Conservation (phyloP, 2,888 invertebrate genomes). For the Morpho deidamia region DNA sequence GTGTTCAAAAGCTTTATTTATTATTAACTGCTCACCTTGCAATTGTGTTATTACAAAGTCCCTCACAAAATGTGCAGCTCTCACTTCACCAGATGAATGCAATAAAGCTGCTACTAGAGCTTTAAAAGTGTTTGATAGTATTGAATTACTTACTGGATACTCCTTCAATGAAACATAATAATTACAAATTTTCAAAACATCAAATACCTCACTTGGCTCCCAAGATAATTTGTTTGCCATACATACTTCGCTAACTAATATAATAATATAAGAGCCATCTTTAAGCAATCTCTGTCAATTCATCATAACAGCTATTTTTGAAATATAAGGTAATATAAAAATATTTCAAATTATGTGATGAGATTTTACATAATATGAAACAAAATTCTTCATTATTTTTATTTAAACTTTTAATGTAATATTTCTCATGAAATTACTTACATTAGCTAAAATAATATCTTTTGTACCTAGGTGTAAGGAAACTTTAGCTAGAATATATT, state of each 20-base stretch:
- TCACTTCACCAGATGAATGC: slow-evolving; percentile 80
- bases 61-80: slow-evolving; percentile 86
- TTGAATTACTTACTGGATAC: slow-evolving; percentile 81
- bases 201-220: too few relatives aligned
- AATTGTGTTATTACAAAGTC: slow-evolving; percentile 93
- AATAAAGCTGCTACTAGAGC: slow-evolving; percentile 89
- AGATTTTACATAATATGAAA: too few relatives aligned
- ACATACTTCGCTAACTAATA: too few relatives aligned
- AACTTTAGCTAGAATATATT: slow-evolving; percentile 83
- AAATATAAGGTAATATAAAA: too few relatives aligned
- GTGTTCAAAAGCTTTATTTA: neutral
- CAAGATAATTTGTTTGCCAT: too few relatives aligned
- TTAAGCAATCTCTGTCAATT: too few relatives aligned
- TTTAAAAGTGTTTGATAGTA: slow-evolving; percentile 85
- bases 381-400: too few relatives aligned
- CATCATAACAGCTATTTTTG: too few relatives aligned
- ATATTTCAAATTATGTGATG: too few relatives aligned
- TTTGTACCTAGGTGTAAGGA: slow-evolving; percentile 87
- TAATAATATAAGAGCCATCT: too few relatives aligned
- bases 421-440: slow-evolving; percentile 62
- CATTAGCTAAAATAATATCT: slow-evolving; percentile 88
- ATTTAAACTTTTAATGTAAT: too few relatives aligned
- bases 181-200: too few relatives aligned
- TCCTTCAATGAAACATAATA: slow-evolving; percentile 71
- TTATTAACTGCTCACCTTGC: slow-evolving; percentile 66